Conservation (phyloP, 2,113 vertebrate species). For the Lycaon pictus region DNA sequence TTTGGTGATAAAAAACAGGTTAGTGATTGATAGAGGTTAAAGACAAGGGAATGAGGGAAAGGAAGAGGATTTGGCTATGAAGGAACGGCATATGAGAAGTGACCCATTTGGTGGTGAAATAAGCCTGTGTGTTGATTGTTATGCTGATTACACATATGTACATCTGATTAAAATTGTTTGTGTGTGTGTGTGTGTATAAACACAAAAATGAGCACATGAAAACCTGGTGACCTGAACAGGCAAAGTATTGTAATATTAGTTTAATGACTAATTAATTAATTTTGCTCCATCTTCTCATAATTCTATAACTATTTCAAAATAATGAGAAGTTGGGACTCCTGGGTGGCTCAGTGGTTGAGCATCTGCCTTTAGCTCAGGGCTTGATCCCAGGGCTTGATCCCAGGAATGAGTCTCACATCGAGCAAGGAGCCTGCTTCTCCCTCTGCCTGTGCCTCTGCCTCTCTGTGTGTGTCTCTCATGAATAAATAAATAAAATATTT, state of each 20-base stretch:
- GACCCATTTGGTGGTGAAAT: neutral
- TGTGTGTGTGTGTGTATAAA: too few species aligned
- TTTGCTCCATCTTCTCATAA: neutral
- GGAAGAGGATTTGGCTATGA: neutral
- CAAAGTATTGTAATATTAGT: neutral
- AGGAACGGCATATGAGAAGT: neutral
- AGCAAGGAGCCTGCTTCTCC: too few species aligned
- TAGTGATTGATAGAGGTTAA: neutral
- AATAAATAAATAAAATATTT: too few species aligned
- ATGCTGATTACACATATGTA: neutral
- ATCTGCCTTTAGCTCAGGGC: too few species aligned
- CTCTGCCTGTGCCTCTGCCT: too few species aligned
- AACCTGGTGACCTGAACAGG: neutral
- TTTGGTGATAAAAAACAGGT: neutral
- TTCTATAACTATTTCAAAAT: neutral
- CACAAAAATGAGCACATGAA: neutral
- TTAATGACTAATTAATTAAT: neutral
- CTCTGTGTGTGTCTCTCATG: too few species aligned
- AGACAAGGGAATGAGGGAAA: neutral
- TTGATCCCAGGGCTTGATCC: too few species aligned
- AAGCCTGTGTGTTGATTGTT: neutral
- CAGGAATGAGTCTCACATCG: too few species aligned
- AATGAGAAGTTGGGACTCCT: neutral
- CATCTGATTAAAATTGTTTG: neutral
- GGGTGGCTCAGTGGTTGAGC: too few species aligned